A percentile compares a stretch with the other conserved stretches of the same genome.
These are phyloP conservation scores for Hypanus sabinus DNA, from an alignment of 2,113 vertebrate species.

Conservation along the genomic window DNA sequence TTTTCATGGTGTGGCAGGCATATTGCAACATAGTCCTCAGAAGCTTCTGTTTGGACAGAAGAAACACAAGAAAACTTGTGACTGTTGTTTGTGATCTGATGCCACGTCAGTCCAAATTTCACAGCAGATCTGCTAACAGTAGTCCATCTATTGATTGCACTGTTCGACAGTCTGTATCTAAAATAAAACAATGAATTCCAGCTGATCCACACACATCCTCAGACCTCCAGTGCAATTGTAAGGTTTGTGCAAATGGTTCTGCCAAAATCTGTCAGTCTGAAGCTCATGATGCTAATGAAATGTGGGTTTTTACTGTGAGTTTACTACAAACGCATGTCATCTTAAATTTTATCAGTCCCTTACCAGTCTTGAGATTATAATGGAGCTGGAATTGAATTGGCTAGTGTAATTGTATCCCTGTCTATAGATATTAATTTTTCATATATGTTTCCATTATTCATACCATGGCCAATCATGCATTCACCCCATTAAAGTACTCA, in stretches of 20 bases:
- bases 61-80: background rate
- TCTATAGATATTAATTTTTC: slow-evolving; percentile 23
- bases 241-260: background rate
- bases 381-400: slow-evolving; percentile 25
- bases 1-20: background rate
- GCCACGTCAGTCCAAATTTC: background rate
- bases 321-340: background rate
- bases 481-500: slow-evolving; percentile 17
- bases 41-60: background rate
- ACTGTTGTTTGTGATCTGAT: background rate
- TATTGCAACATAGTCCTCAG: background rate
- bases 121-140: background rate
- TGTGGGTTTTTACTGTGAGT: background rate
- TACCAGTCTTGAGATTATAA: background rate
- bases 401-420: slow-evolving; percentile 17
- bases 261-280: background rate
- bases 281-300: slow-evolving; percentile 10
- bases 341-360: slow-evolving; percentile 3
- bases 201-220: background rate
- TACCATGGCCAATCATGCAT: slow-evolving; percentile 23
- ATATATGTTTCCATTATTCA: slow-evolving; percentile 33
- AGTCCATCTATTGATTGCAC: background rate
- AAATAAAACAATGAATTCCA: background rate
- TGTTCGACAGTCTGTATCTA: background rate
- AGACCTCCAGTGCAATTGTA: background rate